A percentile compares a stretch with the other conserved stretches of the same genome.
Evolutionary conservation across 2,888 invertebrate species (phyloP).

Genomic region (Apamea anceps): DNA sequence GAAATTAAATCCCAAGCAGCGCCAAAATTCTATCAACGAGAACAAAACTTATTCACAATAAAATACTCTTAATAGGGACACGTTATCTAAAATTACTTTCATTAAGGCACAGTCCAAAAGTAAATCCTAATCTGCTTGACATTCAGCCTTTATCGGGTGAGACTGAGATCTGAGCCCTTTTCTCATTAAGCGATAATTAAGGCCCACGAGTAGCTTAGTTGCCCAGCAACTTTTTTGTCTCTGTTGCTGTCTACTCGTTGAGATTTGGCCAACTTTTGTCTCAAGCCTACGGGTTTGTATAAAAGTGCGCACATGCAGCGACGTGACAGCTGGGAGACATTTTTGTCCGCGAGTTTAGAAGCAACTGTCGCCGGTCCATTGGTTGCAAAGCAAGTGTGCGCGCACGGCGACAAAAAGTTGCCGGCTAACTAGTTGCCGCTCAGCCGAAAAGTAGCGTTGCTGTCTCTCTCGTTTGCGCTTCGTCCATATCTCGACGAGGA

Average conservation of each 20-base stretch:
- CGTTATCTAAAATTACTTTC: constrained; percentile 58
- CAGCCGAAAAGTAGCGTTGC: background rate
- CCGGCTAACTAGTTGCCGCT: background rate
- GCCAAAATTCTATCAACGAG: constrained; percentile 41
- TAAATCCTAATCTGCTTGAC: constrained; percentile 52
- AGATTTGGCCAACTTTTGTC: too few species aligned
- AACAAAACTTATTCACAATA: constrained; percentile 44
- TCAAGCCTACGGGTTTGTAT: too few species aligned
- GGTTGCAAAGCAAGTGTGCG: background rate
- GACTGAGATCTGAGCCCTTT: constrained; percentile 30
- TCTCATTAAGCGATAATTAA: constrained; percentile 51
- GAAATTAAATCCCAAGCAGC: constrained; percentile 23
- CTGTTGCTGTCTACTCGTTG: too few species aligned
- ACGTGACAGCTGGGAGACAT: too few species aligned
- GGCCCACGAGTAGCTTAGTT: background rate
- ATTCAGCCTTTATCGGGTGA: constrained; percentile 37
- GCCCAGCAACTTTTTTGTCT: background rate
- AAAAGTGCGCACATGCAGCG: too few species aligned
- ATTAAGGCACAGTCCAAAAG: constrained; percentile 45
- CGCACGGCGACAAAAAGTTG: background rate
- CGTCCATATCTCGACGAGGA: background rate
- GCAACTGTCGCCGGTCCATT: background rate
- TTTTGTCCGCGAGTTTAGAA: background rate
- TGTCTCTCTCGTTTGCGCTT: background rate
- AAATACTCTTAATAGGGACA: constrained; percentile 44